Evolutionary conservation across 1,140 invertebrate species (phyloP), one percentile per base, ranked within the genome.

Genomic region (Sycobia sp.): DNA sequence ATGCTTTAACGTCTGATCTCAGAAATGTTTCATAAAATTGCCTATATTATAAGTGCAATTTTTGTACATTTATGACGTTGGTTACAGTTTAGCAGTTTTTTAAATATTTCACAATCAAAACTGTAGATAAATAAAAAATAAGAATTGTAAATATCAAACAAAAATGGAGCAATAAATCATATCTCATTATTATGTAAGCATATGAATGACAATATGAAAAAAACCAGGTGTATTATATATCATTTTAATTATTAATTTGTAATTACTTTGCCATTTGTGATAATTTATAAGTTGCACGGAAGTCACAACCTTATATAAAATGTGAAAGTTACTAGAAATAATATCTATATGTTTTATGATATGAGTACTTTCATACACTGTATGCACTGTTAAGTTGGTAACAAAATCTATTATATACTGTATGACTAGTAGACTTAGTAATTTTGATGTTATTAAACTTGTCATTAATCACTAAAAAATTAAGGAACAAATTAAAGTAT

Each of bases 1-100:
- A 57, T 61, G 57, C 61, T 39, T 67, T 65, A 57, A 54, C 38
- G n/a, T 50, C 41, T 49, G 51, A 65, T 58, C 58, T 64, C 62
- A 67, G 41, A 41, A 65, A 65, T 57, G 39, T 56, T 57, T 3
- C 22, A 63, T 63, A 46, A 63, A 63, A 63, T 57, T 57, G 46
- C 60, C 53, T 62, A 55, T 55, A 9, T 46, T 23, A 25, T 39
- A 43, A 44, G 23, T 53, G 49, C 57, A 34, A 14, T 46, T 63
- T 49, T 47, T 49, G 38, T 41, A 54, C 36, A 23, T 55, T 63
- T 44, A 43, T n/a, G 8, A 23, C 34, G 10, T 11, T 56, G 49
- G 43, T 41, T 47, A 39, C 43, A 55, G 41, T 47, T 47, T 50
- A 23, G 22, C 13, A 13, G 14, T 51, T n/a, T 11, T 32, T 7